Evolutionary conservation across 2,888 invertebrate genomes (phyloP).

Genomic region (Drosophila greeni): DNA sequence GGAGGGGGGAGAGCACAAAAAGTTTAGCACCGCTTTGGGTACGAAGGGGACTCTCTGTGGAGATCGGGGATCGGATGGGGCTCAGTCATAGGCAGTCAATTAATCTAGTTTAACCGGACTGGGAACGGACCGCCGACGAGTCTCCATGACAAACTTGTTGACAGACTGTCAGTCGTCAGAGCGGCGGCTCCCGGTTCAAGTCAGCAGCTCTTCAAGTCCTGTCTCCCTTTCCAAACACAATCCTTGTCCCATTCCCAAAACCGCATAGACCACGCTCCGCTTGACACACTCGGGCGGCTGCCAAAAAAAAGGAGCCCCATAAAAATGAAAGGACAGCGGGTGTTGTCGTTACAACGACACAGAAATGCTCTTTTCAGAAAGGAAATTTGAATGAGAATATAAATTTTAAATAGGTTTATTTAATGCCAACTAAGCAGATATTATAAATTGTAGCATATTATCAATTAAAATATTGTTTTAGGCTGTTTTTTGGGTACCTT

Average conservation of each 20-base stretch:
- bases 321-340: slow-evolving; percentile 30
- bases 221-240: neutral
- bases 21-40: slow-evolving; percentile 21
- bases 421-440: neutral
- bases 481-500: neutral
- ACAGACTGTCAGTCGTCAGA: slow-evolving; percentile 54
- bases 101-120: slow-evolving; percentile 75
- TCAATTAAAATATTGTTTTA: neutral
- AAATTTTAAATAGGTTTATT: no score
- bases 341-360: neutral
- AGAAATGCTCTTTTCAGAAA: slow-evolving; percentile 7
- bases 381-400: neutral
- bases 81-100: slow-evolving; percentile 62
- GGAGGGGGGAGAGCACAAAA: slow-evolving; percentile 14
- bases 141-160: slow-evolving; percentile 66
- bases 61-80: slow-evolving; percentile 7
- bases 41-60: slow-evolving; percentile 7
- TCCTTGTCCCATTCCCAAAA: slow-evolving; percentile 19
- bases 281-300: slow-evolving; percentile 20
- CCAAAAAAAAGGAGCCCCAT: slow-evolving; percentile 27
- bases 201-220: slow-evolving; percentile 5
- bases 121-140: slow-evolving; percentile 35
- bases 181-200: slow-evolving; percentile 6
- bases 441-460: neutral
- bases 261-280: slow-evolving; percentile 37